A percentile compares a stretch with the other conserved stretches of the same genome.
These are phyloP conservation scores for Itoplectis maculator DNA, from an alignment of 2,888 invertebrate species.

Conservation along the genomic window DNA sequence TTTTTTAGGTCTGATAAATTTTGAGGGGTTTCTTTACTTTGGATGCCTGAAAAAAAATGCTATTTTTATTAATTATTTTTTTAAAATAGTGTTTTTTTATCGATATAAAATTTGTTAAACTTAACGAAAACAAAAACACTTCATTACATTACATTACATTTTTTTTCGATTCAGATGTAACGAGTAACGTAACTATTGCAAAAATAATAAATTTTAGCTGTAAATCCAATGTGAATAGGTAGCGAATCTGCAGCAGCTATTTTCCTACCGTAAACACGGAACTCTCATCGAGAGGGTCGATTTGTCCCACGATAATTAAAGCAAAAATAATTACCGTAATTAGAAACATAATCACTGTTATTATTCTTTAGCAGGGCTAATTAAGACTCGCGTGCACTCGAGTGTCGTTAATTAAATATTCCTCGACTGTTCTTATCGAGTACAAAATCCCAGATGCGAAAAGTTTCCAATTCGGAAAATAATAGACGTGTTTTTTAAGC, in stretches of 20 bases:
- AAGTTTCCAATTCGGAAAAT: too few species aligned
- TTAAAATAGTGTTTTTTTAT: too few species aligned
- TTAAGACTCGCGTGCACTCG: neutral
- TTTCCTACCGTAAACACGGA: neutral
- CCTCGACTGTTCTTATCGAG: too few species aligned
- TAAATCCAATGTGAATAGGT: neutral
- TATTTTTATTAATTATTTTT: too few species aligned
- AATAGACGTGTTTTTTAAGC: constrained; percentile 32
- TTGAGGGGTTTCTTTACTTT: too few species aligned
- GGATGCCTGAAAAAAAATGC: too few species aligned
- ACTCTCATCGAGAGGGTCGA: neutral
- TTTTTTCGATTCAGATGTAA: too few species aligned
- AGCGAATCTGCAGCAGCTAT: neutral
- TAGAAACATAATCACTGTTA: neutral
- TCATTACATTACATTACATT: neutral
- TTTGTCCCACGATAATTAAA: constrained; percentile 9
- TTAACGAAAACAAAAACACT: too few species aligned
- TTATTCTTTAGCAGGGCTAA: neutral
- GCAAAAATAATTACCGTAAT: neutral
- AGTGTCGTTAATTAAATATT: neutral
- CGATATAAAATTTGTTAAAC: too few species aligned
- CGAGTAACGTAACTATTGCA: too few species aligned
- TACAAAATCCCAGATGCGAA: too few species aligned
- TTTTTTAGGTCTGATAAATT: too few species aligned
- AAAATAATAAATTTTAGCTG: neutral